Evolutionary conservation across 2,113 vertebrate species (phyloP).

Genomic region (Melanostigma gelatinosum): DNA sequence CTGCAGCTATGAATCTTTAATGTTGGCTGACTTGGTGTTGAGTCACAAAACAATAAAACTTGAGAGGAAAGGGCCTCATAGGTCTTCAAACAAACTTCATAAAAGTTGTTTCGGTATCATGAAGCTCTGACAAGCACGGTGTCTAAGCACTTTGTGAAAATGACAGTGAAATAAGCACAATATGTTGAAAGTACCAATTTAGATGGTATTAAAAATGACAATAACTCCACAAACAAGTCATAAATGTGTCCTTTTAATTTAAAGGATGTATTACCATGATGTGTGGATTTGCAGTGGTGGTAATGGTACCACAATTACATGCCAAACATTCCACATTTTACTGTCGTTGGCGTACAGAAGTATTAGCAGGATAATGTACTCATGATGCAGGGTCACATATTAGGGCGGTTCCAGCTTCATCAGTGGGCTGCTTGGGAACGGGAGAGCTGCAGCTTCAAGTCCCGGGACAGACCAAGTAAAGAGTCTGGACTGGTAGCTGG

Average conservation of each 20-base stretch:
- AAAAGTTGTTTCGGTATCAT: conserved; percentile 7
- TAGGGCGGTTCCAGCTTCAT: background rate
- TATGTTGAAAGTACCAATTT: background rate
- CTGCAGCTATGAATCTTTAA: conserved; percentile 27
- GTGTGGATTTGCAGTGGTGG: background rate
- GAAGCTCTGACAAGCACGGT: background rate
- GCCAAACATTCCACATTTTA: background rate
- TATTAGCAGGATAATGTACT: background rate
- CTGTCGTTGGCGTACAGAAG: background rate
- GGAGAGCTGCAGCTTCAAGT: too few relatives aligned
- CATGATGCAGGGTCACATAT: background rate
- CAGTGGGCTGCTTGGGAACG: background rate
- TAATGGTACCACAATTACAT: background rate
- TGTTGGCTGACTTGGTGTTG: conserved; percentile 15
- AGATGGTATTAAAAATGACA: background rate
- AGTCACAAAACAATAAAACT: conserved; percentile 27
- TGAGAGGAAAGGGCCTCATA: conserved; percentile 2
- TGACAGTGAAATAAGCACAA: background rate
- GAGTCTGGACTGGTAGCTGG: too few relatives aligned
- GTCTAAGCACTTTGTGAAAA: background rate
- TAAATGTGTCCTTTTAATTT: background rate
- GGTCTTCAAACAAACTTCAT: conserved; percentile 8
- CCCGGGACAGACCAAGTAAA: too few relatives aligned
- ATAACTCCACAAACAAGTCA: background rate
- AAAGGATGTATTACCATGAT: background rate